phyloP scores from a whole-genome alignment of 2,888 invertebrate species.

The Bibio marci region DNA sequence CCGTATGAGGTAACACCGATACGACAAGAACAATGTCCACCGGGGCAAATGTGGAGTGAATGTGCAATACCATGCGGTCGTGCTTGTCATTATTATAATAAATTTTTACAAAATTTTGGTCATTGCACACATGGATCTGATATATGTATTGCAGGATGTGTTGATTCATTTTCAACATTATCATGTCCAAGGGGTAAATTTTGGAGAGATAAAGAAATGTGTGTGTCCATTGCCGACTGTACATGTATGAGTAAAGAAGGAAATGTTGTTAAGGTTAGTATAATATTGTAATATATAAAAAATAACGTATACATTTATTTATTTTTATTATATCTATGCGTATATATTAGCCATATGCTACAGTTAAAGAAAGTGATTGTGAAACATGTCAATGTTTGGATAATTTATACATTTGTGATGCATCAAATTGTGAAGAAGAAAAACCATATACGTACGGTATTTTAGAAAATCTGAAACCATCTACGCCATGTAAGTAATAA shows the following conservation, averaged over 20 bases:
- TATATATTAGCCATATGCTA: slow-evolving; percentile 28
- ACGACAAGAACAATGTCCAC: too few relatives aligned
- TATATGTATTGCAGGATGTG: slow-evolving; percentile 23
- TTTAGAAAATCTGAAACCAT: background rate
- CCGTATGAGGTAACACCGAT: too few relatives aligned
- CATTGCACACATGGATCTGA: slow-evolving; percentile 17
- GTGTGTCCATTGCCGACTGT: slow-evolving; percentile 57
- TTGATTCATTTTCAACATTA: slow-evolving; percentile 22
- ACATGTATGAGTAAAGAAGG: slow-evolving; percentile 52
- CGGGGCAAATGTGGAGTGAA: slow-evolving; percentile 39
- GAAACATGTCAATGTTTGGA: slow-evolving; percentile 6
- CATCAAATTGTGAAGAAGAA: slow-evolving; percentile 2
- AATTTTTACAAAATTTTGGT: slow-evolving; percentile 10
- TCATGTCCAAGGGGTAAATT: slow-evolving; percentile 39
- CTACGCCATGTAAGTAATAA: slow-evolving; percentile 3
- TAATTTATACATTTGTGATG: slow-evolving; percentile 8
- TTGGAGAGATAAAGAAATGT: slow-evolving; percentile 56
- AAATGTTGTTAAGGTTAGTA: slow-evolving; percentile 40
- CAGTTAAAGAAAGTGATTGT: slow-evolving; percentile 3
- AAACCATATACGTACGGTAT: slow-evolving; percentile 1
- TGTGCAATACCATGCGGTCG: slow-evolving; percentile 58
- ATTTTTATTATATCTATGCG: slow-evolving; percentile 5
- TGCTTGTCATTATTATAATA: slow-evolving; percentile 48
- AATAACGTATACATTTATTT: background rate
- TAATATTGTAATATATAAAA: too few relatives aligned